These are phyloP conservation scores for Leucozona laternaria DNA, from an alignment of 2,888 invertebrate species.

Conservation along the genomic window DNA sequence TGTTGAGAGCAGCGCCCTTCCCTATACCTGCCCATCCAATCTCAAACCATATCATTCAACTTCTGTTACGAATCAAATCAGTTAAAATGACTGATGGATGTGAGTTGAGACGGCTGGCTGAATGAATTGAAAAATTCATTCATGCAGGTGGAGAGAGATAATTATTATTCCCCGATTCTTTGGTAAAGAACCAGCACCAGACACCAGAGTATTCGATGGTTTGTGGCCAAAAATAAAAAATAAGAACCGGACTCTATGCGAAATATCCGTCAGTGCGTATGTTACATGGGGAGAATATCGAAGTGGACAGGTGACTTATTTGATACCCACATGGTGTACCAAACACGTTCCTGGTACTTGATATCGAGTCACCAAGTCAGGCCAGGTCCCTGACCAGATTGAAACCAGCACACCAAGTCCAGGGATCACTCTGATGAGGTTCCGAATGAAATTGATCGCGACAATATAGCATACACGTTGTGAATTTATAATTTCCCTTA, in stretches of 20 bases:
- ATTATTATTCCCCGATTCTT: constrained; percentile 57
- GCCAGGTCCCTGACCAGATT: constrained; percentile 23
- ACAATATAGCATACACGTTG: constrained; percentile 75
- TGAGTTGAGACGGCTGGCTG: constrained; percentile 29
- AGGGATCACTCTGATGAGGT: constrained; percentile 65
- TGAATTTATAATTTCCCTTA: constrained; percentile 73
- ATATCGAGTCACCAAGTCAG: constrained; percentile 25
- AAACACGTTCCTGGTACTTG: constrained; percentile 63
- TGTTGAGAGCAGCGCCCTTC: constrained; percentile 22
- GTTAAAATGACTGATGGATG: constrained; percentile 67
- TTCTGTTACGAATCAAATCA: constrained; percentile 71
- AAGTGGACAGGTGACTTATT: constrained; percentile 75
- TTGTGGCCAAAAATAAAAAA: not conserved
- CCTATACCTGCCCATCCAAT: not conserved
- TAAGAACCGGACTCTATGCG: constrained; percentile 72
- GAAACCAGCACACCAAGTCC: constrained; percentile 6
- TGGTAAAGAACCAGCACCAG: constrained; percentile 22
- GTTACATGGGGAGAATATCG: constrained; percentile 66
- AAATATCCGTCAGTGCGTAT: constrained; percentile 65
- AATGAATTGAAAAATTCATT: constrained; percentile 63
- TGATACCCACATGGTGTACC: constrained; percentile 70
- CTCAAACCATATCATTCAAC: constrained; percentile 54
- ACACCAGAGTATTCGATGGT: not conserved
- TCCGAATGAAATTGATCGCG: constrained; percentile 74
- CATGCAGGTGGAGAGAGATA: constrained; percentile 67